A percentile compares a stretch with the other conserved stretches of the same genome.
These are phyloP conservation scores for Taenioides sp. DNA, from an alignment of 2,797 vertebrate genomes.

Conservation along the genomic window DNA sequence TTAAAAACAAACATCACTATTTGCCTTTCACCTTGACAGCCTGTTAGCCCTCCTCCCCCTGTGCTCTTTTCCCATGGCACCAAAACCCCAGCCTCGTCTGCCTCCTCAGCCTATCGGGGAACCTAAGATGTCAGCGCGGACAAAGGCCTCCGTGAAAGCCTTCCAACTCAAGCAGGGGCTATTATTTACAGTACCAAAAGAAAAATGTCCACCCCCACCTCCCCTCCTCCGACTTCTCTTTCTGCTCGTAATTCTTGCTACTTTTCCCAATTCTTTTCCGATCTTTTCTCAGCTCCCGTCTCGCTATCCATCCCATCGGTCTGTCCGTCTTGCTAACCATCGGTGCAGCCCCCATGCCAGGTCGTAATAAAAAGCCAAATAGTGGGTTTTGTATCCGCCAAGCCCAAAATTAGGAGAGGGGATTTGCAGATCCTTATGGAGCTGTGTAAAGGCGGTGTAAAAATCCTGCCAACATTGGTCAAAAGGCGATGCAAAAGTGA, in stretches of 20 bases:
- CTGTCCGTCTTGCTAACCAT: conserved; percentile 15
- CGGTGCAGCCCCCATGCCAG: conserved; percentile 4
- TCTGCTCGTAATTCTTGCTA: conserved; percentile 56
- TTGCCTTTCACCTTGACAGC: background rate
- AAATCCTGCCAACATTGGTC: conserved; percentile 30
- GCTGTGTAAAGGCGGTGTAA: conserved; percentile 53
- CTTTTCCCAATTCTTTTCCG: conserved; percentile 26
- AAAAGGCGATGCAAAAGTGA: conserved; percentile 8
- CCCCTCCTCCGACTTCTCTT: conserved; percentile 40
- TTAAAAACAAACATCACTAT: background rate
- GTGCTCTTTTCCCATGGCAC: conserved; percentile 67
- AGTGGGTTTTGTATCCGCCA: conserved; percentile 65
- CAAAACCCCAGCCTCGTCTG: conserved; percentile 52
- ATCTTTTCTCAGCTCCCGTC: conserved; percentile 19
- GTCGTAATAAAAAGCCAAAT: conserved; percentile 63
- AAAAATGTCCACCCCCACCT: conserved; percentile 54
- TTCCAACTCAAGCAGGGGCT: conserved; percentile 77
- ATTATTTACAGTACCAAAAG: conserved; percentile 79
- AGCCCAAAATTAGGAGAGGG: conserved; percentile 65
- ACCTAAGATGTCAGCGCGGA: conserved; percentile 72
- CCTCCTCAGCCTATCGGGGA: conserved; percentile 67
- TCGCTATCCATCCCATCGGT: conserved; percentile 11
- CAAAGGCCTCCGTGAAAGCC: conserved; percentile 75
- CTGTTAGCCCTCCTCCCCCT: background rate
- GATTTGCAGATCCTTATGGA: conserved; percentile 49